These are phyloP conservation scores for Buathra laborator DNA, from an alignment of 2,888 invertebrate species.

Conservation along the genomic window DNA sequence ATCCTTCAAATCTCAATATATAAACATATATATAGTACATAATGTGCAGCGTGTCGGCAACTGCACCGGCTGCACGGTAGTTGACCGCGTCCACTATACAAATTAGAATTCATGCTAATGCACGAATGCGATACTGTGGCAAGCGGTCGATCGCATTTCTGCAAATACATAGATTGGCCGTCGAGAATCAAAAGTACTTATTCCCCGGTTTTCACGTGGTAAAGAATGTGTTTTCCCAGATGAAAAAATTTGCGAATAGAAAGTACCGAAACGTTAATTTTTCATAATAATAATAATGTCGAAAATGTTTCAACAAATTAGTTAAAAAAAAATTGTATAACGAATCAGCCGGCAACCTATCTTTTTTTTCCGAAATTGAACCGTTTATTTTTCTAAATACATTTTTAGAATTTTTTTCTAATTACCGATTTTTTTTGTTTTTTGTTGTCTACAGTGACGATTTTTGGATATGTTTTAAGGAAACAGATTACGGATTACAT, in stretches of 20 bases:
- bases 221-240: not conserved
- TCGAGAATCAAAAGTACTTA: not conserved
- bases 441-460: no score
- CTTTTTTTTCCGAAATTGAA: no score
- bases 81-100: constrained; percentile 8
- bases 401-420: no score
- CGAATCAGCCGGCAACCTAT: no score
- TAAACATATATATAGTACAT: not conserved
- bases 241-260: not conserved
- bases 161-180: not conserved
- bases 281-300: no score
- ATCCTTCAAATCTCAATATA: constrained; percentile 15
- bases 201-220: not conserved
- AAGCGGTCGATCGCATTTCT: constrained; percentile 32
- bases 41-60: not conserved
- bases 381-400: no score
- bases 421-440: no score
- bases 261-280: no score
- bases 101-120: constrained; percentile 53
- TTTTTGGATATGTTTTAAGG: no score
- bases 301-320: no score
- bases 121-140: constrained; percentile 23
- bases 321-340: no score
- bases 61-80: constrained; percentile 19
- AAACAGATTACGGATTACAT: no score